These are phyloP conservation scores for Protosalanx chinensis DNA, from an alignment of 2,797 vertebrate genomes.

Conservation along the genomic window DNA sequence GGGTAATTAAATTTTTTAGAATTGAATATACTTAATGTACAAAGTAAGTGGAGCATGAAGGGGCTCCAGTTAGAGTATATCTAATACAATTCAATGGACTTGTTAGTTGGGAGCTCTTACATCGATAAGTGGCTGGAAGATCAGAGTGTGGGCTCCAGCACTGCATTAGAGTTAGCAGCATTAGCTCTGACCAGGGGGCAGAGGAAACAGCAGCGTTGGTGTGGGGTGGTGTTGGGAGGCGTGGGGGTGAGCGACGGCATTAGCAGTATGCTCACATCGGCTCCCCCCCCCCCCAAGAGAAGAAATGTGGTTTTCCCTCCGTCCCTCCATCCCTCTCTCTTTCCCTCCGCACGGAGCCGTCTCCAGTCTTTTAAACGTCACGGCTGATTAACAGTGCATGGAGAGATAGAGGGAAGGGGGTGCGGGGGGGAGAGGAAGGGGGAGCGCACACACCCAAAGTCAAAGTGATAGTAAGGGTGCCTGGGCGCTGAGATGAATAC, in stretches of 20 bases:
- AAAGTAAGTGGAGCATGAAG: conserved; percentile 13
- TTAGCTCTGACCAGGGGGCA: background rate
- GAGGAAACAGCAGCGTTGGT: background rate
- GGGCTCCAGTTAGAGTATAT: background rate
- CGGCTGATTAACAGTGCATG: conserved; percentile 52
- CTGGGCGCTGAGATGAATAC: conserved; percentile 23
- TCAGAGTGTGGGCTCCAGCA: conserved; percentile 39
- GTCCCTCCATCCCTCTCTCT: background rate
- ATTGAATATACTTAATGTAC: conserved; percentile 10
- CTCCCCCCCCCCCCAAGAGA: conserved; percentile 24
- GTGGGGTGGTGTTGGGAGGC: background rate
- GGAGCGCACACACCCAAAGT: conserved; percentile 5
- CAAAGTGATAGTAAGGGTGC: conserved; percentile 4
- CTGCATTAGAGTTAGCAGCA: background rate
- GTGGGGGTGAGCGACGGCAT: conserved; percentile 23
- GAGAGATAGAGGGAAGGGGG: conserved; percentile 21
- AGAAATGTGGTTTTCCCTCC: conserved; percentile 28
- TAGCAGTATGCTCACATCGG: conserved; percentile 40
- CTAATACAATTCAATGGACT: conserved; percentile 37
- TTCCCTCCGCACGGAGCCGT: conserved; percentile 33
- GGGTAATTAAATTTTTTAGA: too few species aligned
- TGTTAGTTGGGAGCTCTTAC: conserved; percentile 52
- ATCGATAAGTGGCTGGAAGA: conserved; percentile 45
- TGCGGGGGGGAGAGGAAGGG: background rate
- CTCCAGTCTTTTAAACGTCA: conserved; percentile 48